Conservation (phyloP, 2,888 invertebrate species). For the Hydrotaea diabolus region DNA sequence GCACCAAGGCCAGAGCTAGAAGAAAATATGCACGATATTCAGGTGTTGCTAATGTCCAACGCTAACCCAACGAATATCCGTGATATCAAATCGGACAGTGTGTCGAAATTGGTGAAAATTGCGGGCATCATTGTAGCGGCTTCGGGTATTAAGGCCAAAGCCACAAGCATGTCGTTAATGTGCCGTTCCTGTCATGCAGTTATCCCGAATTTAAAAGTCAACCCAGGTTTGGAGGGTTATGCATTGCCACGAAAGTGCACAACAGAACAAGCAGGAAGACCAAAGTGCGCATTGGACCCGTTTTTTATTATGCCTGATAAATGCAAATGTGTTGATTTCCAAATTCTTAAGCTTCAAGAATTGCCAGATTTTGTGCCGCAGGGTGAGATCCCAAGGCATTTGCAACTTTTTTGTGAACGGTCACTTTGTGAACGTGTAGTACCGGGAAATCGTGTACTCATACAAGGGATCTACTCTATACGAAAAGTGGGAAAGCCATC, state of each 20-base stretch:
- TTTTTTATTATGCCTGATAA: constrained; percentile 99
- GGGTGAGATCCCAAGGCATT: constrained; percentile 98
- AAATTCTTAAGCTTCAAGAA: constrained; percentile 98
- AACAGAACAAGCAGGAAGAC: constrained; percentile 95
- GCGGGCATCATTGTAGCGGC: constrained; percentile 97
- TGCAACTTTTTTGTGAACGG: constrained; percentile 96
- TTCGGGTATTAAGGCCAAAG: constrained; percentile 96
- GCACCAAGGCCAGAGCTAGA: constrained; percentile 95
- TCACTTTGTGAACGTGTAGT: constrained; percentile 95
- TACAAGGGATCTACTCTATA: constrained; percentile 98
- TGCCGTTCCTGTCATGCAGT: constrained; percentile 96
- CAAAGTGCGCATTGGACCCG: constrained; percentile 97
- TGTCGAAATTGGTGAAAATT: constrained; percentile 95
- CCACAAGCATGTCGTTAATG: constrained; percentile 96
- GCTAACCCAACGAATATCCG: constrained; percentile 91
- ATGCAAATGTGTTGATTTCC: constrained; percentile 98
- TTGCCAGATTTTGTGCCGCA: constrained; percentile 93
- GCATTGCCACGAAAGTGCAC: constrained; percentile 96
- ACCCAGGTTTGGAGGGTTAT: constrained; percentile 98
- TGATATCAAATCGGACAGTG: constrained; percentile 94
- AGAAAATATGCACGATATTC: constrained; percentile 94
- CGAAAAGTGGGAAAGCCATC: constrained; percentile 88
- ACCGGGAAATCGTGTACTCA: constrained; percentile 96
- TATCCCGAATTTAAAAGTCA: constrained; percentile 93
- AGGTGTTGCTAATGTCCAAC: constrained; percentile 92